Percentiles rank a stretch among this genome's conserved stretches.
phyloP scores from a whole-genome alignment of 1,140 invertebrate genomes.

The Drosophila arawakana region DNA sequence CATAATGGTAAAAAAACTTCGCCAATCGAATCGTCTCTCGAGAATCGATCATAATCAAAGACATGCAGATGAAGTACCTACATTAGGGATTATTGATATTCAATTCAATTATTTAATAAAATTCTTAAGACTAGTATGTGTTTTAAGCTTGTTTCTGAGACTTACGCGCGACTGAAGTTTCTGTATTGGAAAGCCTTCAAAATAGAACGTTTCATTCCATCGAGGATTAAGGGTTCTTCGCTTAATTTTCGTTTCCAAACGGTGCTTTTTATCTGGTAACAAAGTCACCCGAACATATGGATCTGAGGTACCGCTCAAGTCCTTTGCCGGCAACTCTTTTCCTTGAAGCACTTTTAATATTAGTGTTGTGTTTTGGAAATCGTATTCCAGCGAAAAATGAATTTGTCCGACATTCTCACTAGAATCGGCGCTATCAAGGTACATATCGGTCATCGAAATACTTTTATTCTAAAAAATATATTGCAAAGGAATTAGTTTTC shows the following conservation, averaged over 20 bases:
- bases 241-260: slow-evolving; percentile 98
- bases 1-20: slow-evolving; percentile 96
- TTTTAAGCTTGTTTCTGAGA: background rate
- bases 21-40: slow-evolving; percentile 97
- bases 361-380: slow-evolving; percentile 97
- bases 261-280: slow-evolving; percentile 97
- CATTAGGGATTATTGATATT: too few relatives aligned
- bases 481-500: background rate
- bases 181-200: slow-evolving; percentile 97
- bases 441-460: slow-evolving; percentile 97
- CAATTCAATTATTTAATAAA: background rate
- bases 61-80: slow-evolving; percentile 96
- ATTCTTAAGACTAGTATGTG: background rate
- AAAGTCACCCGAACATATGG: slow-evolving; percentile 96
- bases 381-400: slow-evolving; percentile 97
- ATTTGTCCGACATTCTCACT: slow-evolving; percentile 97
- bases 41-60: slow-evolving; percentile 98
- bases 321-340: slow-evolving; percentile 97
- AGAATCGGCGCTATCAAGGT: slow-evolving; percentile 95
- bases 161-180: slow-evolving; percentile 94
- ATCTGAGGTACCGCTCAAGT: slow-evolving; percentile 96
- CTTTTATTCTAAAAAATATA: slow-evolving; percentile 92
- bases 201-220: slow-evolving; percentile 99
- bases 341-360: slow-evolving; percentile 96
- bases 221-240: slow-evolving; percentile 96